Conservation (phyloP, 1,140 invertebrate species). For the Amphibalanus amphitrite region DNA sequence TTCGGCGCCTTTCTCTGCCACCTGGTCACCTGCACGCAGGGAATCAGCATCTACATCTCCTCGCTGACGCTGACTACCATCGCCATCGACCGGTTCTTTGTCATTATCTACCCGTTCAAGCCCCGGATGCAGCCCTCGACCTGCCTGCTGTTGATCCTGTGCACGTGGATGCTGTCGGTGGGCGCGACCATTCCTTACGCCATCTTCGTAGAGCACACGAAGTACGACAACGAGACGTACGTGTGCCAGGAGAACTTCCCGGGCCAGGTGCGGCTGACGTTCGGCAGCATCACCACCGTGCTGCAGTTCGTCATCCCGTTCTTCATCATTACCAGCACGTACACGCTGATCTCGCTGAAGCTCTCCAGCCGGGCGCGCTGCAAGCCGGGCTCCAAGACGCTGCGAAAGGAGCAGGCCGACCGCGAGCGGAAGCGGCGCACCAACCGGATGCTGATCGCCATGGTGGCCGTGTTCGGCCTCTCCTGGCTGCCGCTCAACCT, state of each 20-base stretch:
- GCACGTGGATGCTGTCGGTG: conserved; percentile 77
- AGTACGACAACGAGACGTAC: conserved; percentile 21
- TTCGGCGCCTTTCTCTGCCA: conserved; percentile 77
- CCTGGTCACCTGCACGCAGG: conserved; percentile 79
- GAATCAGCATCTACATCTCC: conserved; percentile 86
- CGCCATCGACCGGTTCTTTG: no score
- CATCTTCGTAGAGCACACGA: conserved; percentile 37
- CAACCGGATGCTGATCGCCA: no score
- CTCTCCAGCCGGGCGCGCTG: no score
- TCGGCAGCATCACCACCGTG: conserved; percentile 69
- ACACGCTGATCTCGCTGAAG: no score
- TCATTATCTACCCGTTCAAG: conserved; percentile 89
- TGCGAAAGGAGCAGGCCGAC: conserved; percentile 48
- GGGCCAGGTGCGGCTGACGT: conserved; percentile 47
- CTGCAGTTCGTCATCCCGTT: no score
- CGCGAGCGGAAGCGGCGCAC: no score
- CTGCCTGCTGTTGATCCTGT: conserved; percentile 63
- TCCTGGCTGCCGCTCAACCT: no score
- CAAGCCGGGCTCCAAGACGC: conserved; percentile 55
- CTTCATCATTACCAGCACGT: conserved; percentile 85
- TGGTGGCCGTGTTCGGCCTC: no score
- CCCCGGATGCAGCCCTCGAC: conserved; percentile 71
- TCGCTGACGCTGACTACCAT: conserved; percentile 91
- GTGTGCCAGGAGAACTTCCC: conserved; percentile 84
- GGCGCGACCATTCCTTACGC: conserved; percentile 81